Base-by-base conservation (phyloP, 2,888 invertebrate genomes). In the Cosmia trapezina region DNA sequence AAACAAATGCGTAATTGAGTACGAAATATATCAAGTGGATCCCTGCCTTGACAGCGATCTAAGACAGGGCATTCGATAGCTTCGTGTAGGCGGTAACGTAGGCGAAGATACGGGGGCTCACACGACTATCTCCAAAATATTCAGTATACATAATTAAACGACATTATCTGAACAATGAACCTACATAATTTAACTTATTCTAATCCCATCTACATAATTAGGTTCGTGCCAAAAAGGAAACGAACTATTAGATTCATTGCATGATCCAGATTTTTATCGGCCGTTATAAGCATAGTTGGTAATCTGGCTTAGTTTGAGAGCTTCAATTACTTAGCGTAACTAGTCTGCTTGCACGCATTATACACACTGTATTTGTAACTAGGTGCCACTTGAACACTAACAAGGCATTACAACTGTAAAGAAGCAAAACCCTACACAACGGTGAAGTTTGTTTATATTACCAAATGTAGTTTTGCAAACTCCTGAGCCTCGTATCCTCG, bases 121-220 rank as follows among this genome's bases (percentile, higher is more conserved):
- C 76, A 81, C 84, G 81, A 87, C 87, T 86, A 89, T 86, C 87
- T 85, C 81, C 87, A 82, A 88, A 89, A 87, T 83, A 83, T 86
- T 82, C 83, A 83, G 86, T 88, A 89, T 83, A 84, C 89, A 89
- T 88, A 89, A 90, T 89, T 85, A 84, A 81, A 80, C 75, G 80
- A 70, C 83, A 90, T 89, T 89, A 89, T 85, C 78, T 86, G 90
- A 88, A 90, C 89, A 89, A 89, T 89, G 89, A 91, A 89, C 90
- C 88, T 88, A 87, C 80, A 81, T 73, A 79, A 84, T 78, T 83
- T 78, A 73, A 69, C 61, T 53, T 66, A 73, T 73, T 82, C 72
- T 79, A 81, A 84, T 81, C 78, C 70, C 70, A 81, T 76, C 75
- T 80, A 61, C 73, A 86, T 83, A 83, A 85, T 80, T 73, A 72